Conservation (phyloP, 2,888 invertebrate genomes). For the Gerris lacustris region DNA sequence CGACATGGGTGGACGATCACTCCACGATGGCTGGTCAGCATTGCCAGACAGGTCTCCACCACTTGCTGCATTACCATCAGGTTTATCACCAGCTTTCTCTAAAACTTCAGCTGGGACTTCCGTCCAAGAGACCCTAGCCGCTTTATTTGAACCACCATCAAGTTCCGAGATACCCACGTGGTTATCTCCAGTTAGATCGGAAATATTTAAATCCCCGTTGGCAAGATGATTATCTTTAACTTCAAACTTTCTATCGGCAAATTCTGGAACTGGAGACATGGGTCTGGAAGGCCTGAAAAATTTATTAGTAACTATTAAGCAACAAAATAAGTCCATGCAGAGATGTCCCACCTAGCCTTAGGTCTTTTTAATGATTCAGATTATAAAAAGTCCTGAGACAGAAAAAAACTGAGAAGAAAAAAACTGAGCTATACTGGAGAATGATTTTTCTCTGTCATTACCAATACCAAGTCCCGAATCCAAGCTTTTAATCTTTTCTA, state of each 20-base stretch:
- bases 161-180: no score
- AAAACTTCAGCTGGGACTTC: background rate
- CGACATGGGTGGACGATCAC: conserved; percentile 38
- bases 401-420: no score
- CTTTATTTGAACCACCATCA: background rate
- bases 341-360: no score
- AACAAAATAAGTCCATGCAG: no score
- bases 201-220: background rate
- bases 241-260: conserved; percentile 36
- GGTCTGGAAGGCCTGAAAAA: conserved; percentile 50
- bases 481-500: no score
- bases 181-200: background rate
- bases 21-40: background rate
- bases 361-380: no score
- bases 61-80: background rate
- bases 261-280: conserved; percentile 59
- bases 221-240: background rate
- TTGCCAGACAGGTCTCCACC: background rate
- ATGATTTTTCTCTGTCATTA: no score
- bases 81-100: background rate
- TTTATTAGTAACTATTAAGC: background rate
- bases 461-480: no score
- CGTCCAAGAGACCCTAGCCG: background rate
- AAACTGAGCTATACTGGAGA: no score
- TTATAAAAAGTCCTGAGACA: no score